Evolutionary conservation across 2,888 invertebrate species (phyloP).

Genomic region (Eupeodes luniger): DNA sequence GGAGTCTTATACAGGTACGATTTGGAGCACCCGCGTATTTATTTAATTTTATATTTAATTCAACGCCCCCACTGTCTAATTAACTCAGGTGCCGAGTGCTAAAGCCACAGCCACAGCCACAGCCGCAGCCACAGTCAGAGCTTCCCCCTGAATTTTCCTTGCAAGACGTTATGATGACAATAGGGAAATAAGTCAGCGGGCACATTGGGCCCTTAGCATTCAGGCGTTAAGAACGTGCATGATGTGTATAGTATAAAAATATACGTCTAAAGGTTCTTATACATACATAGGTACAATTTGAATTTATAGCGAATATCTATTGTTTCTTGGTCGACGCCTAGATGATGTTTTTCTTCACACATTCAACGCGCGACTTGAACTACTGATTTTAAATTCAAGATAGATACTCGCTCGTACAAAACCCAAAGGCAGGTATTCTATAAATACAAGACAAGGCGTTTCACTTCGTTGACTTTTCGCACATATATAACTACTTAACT

Average conservation of each 20-base stretch:
- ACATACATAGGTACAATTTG: conserved; percentile 41
- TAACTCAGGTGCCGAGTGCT: conserved; percentile 26
- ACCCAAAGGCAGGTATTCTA: conserved; percentile 21
- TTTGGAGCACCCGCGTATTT: conserved; percentile 52
- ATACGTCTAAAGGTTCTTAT: conserved; percentile 55
- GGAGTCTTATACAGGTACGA: conserved; percentile 46
- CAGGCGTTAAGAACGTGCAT: conserved; percentile 73
- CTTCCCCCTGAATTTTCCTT: neutral
- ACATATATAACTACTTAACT: conserved; percentile 45
- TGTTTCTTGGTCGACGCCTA: conserved; percentile 71
- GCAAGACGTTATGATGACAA: conserved; percentile 61
- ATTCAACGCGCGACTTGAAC: conserved; percentile 68
- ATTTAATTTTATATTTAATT: conserved; percentile 51
- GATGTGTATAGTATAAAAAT: conserved; percentile 43
- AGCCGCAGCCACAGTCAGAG: too few relatives aligned
- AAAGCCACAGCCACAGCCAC: neutral
- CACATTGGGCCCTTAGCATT: conserved; percentile 70
- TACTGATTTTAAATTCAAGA: conserved; percentile 74
- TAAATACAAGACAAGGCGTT: conserved; percentile 50
- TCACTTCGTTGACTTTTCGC: conserved; percentile 67
- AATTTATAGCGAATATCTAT: conserved; percentile 75
- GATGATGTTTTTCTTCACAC: conserved; percentile 73
- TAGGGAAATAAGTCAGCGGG: conserved; percentile 71
- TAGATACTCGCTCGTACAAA: conserved; percentile 19
- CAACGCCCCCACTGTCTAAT: conserved; percentile 21